Evolutionary conservation across 1,140 invertebrate species (phyloP).

Genomic region (Trypoxylus dichotomus): DNA sequence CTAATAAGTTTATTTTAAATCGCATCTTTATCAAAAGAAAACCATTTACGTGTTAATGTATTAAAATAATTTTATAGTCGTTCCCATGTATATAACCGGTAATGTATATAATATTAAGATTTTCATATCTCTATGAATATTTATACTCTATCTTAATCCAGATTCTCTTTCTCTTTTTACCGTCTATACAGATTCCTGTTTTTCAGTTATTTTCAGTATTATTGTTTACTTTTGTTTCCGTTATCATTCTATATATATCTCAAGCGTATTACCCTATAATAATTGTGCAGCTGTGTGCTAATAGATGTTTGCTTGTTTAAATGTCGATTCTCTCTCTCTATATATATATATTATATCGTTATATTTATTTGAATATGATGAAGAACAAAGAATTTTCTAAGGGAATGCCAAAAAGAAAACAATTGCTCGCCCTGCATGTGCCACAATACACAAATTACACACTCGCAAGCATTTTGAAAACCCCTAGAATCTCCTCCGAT

Average conservation of each 20-base stretch:
- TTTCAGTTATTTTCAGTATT: background rate
- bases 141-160: background rate
- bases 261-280: too few relatives aligned
- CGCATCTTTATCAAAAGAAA: too few relatives aligned
- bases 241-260: background rate
- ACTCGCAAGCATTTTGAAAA: background rate
- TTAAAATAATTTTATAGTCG: background rate
- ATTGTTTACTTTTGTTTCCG: background rate
- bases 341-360: slow-evolving; percentile 19
- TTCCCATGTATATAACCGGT: background rate
- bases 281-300: slow-evolving; percentile 27
- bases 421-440: slow-evolving; percentile 31
- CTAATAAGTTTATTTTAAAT: too few relatives aligned
- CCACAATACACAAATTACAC: background rate
- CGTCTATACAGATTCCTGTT: background rate
- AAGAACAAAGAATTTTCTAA: slow-evolving; percentile 56
- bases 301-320: slow-evolving; percentile 27
- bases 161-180: background rate
- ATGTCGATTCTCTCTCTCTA: slow-evolving; percentile 14
- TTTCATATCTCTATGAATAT: background rate
- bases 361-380: slow-evolving; percentile 28
- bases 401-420: slow-evolving; percentile 37
- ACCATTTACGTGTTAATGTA: too few relatives aligned
- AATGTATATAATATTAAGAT: background rate
- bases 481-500: background rate